Base-by-base conservation (phyloP, 2,113 vertebrate genomes). In the Gavialis gangeticus region DNA sequence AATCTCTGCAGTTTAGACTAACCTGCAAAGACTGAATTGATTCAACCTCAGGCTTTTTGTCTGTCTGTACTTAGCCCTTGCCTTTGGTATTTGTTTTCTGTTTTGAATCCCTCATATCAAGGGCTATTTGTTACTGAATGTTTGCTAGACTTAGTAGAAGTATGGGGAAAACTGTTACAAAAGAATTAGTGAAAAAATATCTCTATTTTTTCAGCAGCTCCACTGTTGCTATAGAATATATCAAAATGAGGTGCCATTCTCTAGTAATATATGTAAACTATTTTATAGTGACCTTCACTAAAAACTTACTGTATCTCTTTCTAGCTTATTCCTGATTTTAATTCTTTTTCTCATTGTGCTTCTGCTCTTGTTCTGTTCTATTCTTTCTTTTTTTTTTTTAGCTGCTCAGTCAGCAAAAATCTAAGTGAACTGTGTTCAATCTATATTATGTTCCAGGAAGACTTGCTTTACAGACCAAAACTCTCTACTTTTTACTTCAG, bases 161-260 rank as follows among this genome's bases (percentile, higher is more conserved):
- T 9, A 46, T 46, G 46, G 46, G 46, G 6, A 54, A 71, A 94
- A 34, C 27, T 6, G 0, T 8, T 30, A 3, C 10, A 22, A 10
- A 21, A 69, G n/a, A 69, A 4, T 8, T 37, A 12, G 12, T 1
- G 2, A 1, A 0, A 56, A 64, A 34, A 28, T 19, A 0, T 3
- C 9, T 9, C 46, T 46, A 46, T 46, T 46, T 46, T 73, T 46
- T 22, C 69, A 73, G 37, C 12, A 25, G 12, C 12, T 73, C 6
- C 34, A 37, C 22, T 73, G 6, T 46, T 46, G 24, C 46, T 46
- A 37, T 25, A 73, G 37, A 37, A 13, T 11, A 30, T 17, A 16
- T 14, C n/a, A 30, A 15, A 12, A 71, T 37, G 66, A 2, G 2
- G 57, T 91, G 69, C 34, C 18, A 10, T 3, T 10, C 10, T 66